Conservation (phyloP, 2,113 vertebrate species). For the Poeciliopsis retropinna region DNA sequence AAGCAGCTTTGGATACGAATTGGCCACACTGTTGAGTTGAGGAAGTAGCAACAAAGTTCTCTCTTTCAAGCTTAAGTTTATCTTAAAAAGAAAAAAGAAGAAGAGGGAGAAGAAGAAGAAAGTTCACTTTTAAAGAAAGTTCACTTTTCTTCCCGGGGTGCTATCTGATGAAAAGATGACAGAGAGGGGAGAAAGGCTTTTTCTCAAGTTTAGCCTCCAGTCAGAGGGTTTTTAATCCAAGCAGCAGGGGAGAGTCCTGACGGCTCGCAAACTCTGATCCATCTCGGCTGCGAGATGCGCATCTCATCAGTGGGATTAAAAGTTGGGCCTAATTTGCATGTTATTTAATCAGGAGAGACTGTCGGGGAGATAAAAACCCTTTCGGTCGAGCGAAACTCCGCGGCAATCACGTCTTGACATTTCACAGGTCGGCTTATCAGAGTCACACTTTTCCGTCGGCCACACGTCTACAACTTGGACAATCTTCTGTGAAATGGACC, state of each 20-base stretch:
- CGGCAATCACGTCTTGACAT: neutral
- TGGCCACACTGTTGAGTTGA: neutral
- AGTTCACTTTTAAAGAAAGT: slow-evolving; percentile 1
- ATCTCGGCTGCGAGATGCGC: slow-evolving; percentile 32
- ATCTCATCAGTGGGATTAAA: slow-evolving; percentile 49
- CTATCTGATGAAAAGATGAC: slow-evolving; percentile 13
- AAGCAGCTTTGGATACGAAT: neutral
- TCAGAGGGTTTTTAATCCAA: slow-evolving; percentile 26
- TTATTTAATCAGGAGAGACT: slow-evolving; percentile 12
- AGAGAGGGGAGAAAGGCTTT: neutral
- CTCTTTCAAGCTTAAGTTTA: neutral
- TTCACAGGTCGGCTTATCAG: neutral
- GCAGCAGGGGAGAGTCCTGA: slow-evolving; percentile 9
- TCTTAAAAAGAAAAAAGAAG: neutral
- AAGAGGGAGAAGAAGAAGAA: neutral
- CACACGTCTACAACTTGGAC: slow-evolving; percentile 5
- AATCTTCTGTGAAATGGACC: neutral
- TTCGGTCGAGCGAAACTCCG: neutral
- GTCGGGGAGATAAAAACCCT: neutral
- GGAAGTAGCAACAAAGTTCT: neutral
- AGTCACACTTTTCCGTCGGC: neutral
- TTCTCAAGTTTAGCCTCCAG: slow-evolving; percentile 1
- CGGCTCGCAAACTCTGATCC: slow-evolving; percentile 14
- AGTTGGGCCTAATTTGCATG: slow-evolving; percentile 30
- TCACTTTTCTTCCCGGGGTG: slow-evolving; percentile 6